Conservation (phyloP, 2,888 invertebrate species). For the Bhutanitis thaidina region DNA sequence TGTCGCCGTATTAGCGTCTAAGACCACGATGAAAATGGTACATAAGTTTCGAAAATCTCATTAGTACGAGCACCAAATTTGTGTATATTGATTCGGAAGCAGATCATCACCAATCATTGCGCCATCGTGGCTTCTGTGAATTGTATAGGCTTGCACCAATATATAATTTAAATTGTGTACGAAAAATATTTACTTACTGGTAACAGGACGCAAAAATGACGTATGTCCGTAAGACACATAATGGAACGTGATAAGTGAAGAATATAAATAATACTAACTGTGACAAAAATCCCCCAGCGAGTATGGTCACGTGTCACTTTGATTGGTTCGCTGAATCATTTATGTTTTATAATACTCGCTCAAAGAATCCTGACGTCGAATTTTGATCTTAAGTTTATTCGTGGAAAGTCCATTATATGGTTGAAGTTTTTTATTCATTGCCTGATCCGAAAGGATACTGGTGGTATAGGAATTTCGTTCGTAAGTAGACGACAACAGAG, state of each 20-base stretch:
- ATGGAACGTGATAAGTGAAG: constrained; percentile 1
- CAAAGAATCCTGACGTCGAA: constrained; percentile 9
- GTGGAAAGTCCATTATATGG: constrained; percentile 16
- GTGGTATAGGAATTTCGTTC: constrained; percentile 6
- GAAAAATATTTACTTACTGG: too few species aligned
- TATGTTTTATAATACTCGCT: constrained; percentile 31
- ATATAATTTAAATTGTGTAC: too few species aligned
- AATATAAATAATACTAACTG: constrained; percentile 11
- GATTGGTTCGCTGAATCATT: constrained; percentile 62
- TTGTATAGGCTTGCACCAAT: too few species aligned
- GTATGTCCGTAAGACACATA: not conserved
- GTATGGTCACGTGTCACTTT: constrained; percentile 55
- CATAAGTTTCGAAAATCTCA: too few species aligned
- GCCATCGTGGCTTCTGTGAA: too few species aligned
- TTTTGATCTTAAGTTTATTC: constrained; percentile 21
- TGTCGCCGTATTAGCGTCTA: too few species aligned
- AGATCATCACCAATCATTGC: too few species aligned
- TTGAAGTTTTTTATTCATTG: constrained; percentile 9
- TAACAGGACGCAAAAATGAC: not conserved
- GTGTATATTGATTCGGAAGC: too few species aligned
- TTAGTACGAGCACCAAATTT: too few species aligned
- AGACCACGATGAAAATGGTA: too few species aligned
- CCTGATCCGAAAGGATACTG: not conserved
- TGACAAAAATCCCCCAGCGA: constrained; percentile 29
- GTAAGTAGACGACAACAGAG: constrained; percentile 1